Percentiles rank a stretch among this genome's conserved stretches.
Conservation (phyloP, 2,797 vertebrate genomes). For the Novumbra hubbsi region DNA sequence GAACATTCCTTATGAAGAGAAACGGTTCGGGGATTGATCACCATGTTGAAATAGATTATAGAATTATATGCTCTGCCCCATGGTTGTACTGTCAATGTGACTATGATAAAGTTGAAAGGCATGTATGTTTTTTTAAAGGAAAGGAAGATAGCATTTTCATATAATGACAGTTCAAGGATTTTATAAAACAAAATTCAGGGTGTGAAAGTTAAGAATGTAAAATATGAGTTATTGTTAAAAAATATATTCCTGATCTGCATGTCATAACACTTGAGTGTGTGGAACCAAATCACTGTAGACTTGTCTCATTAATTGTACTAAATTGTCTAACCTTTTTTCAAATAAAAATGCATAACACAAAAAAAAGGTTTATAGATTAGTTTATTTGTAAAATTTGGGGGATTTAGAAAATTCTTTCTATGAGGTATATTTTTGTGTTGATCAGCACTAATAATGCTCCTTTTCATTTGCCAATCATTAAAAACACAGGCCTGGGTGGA, state of each 20-base stretch:
- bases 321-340: conserved; percentile 61
- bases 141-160: not conserved
- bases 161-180: conserved; percentile 27
- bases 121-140: conserved; percentile 17
- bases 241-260: conserved; percentile 67
- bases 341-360: conserved; percentile 62
- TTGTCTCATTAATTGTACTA: conserved; percentile 61
- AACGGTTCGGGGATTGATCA: conserved; percentile 34
- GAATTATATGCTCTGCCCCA: conserved; percentile 9
- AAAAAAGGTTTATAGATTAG: conserved; percentile 43
- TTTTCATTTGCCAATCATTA: conserved; percentile 18
- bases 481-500: not conserved
- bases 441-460: conserved; percentile 20
- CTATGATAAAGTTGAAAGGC: conserved; percentile 45
- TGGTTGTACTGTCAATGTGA: conserved; percentile 8
- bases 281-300: conserved; percentile 74
- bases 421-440: conserved; percentile 20
- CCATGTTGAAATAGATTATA: conserved; percentile 5
- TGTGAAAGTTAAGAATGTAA: conserved; percentile 64
- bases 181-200: conserved; percentile 56
- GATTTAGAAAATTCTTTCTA: not conserved
- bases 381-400: not conserved
- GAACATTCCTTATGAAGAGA: conserved; percentile 33
- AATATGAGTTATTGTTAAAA: conserved; percentile 49
- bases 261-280: conserved; percentile 64